These are phyloP conservation scores for Steatocranus sp. DNA, from an alignment of 2,797 vertebrate species.

Conservation along the genomic window DNA sequence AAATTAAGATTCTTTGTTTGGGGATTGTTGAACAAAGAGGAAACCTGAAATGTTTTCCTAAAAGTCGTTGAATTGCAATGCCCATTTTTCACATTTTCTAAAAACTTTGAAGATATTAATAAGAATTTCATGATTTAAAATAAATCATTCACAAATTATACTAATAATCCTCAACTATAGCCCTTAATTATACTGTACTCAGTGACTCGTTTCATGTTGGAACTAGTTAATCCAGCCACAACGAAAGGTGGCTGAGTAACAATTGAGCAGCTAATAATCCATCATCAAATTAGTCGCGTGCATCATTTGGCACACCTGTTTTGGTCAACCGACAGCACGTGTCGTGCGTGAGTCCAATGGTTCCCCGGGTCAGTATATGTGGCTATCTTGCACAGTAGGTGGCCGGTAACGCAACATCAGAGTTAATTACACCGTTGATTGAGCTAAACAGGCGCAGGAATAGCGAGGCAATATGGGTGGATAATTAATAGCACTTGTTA, in stretches of 20 bases:
- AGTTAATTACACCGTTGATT: neutral
- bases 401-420: neutral
- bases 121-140: neutral
- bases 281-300: conserved; percentile 4
- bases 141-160: neutral
- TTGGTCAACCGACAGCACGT: conserved; percentile 41
- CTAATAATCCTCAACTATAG: neutral
- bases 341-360: conserved; percentile 15
- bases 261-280: neutral
- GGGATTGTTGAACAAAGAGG: neutral
- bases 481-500: neutral
- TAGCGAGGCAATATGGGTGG: fast-evolving
- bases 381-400: conserved; percentile 17
- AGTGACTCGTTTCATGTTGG: neutral
- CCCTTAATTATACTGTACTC: neutral
- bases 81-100: neutral
- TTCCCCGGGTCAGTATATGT: conserved; percentile 10
- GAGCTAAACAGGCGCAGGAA: neutral
- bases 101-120: fast-evolving
- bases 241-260: neutral
- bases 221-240: neutral
- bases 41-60: neutral
- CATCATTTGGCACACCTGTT: conserved; percentile 46
- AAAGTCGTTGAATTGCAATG: neutral
- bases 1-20: neutral